These are phyloP conservation scores for Setophaga kirtlandii DNA, from an alignment of 2,113 vertebrate genomes.

Conservation along the genomic window DNA sequence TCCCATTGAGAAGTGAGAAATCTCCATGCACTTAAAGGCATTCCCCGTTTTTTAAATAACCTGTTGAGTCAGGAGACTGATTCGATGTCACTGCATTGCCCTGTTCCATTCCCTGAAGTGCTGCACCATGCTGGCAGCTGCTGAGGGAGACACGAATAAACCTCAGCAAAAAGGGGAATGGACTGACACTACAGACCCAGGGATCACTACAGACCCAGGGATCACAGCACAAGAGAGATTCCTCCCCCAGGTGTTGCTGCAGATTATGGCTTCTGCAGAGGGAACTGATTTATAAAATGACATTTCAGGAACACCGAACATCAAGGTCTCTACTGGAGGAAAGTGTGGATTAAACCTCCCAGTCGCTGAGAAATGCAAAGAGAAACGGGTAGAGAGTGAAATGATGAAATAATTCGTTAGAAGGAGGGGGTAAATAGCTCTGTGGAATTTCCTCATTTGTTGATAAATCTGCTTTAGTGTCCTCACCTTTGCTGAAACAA, in stretches of 20 bases:
- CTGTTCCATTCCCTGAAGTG: neutral
- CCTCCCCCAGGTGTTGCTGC: neutral
- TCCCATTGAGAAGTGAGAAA: neutral
- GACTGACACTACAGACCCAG: neutral
- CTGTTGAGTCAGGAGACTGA: neutral
- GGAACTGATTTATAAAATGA: neutral
- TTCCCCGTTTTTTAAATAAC: neutral
- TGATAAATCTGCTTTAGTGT: neutral
- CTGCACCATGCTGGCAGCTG: neutral
- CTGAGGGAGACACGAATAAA: neutral
- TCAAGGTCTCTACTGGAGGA: neutral
- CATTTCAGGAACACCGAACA: neutral
- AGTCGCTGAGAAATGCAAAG: neutral
- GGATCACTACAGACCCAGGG: neutral
- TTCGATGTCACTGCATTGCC: neutral
- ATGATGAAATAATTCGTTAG: neutral
- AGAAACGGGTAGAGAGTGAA: neutral
- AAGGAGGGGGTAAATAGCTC: neutral
- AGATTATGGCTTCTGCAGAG: neutral
- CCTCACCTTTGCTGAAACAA: neutral
- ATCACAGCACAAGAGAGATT: accelerated
- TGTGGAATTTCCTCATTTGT: neutral
- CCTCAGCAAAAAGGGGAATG: neutral
- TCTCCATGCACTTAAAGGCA: neutral
- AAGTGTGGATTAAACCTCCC: neutral